Conservation (phyloP, 2,797 vertebrate genomes). For the Gobio occitaniae region DNA sequence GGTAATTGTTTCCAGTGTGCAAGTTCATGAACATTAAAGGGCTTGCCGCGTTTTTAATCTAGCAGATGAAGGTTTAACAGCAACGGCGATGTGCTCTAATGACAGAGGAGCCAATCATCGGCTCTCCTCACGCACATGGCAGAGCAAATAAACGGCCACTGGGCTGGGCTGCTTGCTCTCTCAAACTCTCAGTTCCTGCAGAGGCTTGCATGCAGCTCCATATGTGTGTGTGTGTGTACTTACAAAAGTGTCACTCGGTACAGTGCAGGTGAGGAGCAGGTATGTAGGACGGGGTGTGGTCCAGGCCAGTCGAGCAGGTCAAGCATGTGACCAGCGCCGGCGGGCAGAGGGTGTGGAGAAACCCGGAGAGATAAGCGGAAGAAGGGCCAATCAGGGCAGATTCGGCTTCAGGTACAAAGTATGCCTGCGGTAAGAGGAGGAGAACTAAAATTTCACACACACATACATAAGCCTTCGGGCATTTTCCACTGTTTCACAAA, state of each 20-base stretch:
- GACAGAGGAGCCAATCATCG: slow-evolving; percentile 61
- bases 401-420: slow-evolving; percentile 65
- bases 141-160: slow-evolving; percentile 63
- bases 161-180: slow-evolving; percentile 47
- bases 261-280: slow-evolving; percentile 63
- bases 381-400: slow-evolving; percentile 60
- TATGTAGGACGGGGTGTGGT: slow-evolving; percentile 68
- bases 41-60: slow-evolving; percentile 69
- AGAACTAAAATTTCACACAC: slow-evolving; percentile 61
- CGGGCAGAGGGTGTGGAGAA: slow-evolving; percentile 59
- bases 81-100: slow-evolving; percentile 63
- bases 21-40: slow-evolving; percentile 67
- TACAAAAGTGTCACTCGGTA: slow-evolving; percentile 54
- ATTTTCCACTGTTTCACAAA: slow-evolving; percentile 56
- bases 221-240: slow-evolving; percentile 24
- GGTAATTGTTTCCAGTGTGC: slow-evolving; percentile 71
- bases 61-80: slow-evolving; percentile 60
- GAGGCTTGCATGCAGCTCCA: slow-evolving; percentile 44
- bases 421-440: slow-evolving; percentile 62
- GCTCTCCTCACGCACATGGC: slow-evolving; percentile 55
- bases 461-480: slow-evolving; percentile 52
- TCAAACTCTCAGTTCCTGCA: slow-evolving; percentile 33
- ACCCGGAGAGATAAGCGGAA: slow-evolving; percentile 65
- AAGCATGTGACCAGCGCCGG: slow-evolving; percentile 73
- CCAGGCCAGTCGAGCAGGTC: slow-evolving; percentile 79